Conservation (phyloP, 2,113 vertebrate genomes). For the Agelaius phoeniceus region DNA sequence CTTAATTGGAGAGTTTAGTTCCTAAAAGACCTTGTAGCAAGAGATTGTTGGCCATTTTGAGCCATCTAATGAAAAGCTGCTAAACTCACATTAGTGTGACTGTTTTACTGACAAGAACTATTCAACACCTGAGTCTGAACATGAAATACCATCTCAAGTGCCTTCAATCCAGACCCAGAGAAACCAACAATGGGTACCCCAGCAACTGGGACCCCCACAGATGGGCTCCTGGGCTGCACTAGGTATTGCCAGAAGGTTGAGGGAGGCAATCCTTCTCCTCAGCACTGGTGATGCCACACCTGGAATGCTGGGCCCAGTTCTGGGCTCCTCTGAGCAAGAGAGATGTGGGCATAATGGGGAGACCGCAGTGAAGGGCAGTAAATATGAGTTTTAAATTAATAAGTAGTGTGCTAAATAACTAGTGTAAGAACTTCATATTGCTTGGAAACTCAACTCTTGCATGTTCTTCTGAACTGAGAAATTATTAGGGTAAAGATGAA, state of each 20-base stretch:
- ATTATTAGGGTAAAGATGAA: background rate
- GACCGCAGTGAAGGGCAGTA: background rate
- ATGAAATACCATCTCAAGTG: too few species aligned
- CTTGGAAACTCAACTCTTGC: background rate
- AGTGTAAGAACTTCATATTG: background rate
- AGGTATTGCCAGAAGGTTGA: background rate
- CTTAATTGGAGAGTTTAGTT: too few species aligned
- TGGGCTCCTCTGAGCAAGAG: background rate
- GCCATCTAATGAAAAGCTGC: too few species aligned
- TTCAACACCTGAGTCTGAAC: too few species aligned
- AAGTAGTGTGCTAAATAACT: background rate
- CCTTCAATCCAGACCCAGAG: too few species aligned
- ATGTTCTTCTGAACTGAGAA: background rate
- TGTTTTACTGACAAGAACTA: too few species aligned
- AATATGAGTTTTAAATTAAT: background rate
- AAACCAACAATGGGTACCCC: too few species aligned
- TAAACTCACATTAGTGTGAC: too few species aligned
- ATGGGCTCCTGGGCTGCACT: background rate
- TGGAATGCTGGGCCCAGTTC: background rate
- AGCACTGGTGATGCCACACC: background rate
- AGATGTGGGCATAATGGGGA: background rate
- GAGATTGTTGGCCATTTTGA: too few species aligned
- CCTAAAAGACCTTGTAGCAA: too few species aligned
- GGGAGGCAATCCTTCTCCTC: background rate
- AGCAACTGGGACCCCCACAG: too few species aligned